Percentiles rank a stretch among this genome's conserved stretches.
Conservation (phyloP, 2,888 invertebrate genomes). For the Macrosoma leucophasiata region DNA sequence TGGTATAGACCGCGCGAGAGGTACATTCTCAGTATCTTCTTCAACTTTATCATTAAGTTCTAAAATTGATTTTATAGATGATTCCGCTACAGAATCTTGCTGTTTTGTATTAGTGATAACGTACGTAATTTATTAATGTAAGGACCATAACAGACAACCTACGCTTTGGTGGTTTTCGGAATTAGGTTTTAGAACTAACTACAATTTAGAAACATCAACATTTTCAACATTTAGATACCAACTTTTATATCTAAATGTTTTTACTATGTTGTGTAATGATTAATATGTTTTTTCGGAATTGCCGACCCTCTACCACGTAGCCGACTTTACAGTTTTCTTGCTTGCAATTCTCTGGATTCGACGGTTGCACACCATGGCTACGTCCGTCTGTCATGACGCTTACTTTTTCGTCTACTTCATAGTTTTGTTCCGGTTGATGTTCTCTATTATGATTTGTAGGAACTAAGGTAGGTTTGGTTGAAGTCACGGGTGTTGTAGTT, state of each 20-base stretch:
- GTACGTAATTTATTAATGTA: slow-evolving; percentile 15
- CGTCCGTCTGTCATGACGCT: slow-evolving; percentile 86
- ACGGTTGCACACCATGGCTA: slow-evolving; percentile 79
- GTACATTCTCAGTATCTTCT: slow-evolving; percentile 12
- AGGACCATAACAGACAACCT: slow-evolving; percentile 26
- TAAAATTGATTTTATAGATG: slow-evolving; percentile 2
- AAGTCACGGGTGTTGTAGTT: slow-evolving; percentile 44
- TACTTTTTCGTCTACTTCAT: slow-evolving; percentile 87
- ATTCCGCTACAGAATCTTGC: no score
- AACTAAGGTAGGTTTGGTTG: slow-evolving; percentile 33
- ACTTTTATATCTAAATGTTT: no score
- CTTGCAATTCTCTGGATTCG: slow-evolving; percentile 62
- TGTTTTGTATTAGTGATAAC: no score
- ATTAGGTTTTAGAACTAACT: neutral
- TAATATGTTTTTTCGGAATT: slow-evolving; percentile 88
- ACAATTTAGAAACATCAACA: no score
- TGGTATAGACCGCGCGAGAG: slow-evolving; percentile 12
- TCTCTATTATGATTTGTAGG: slow-evolving; percentile 31
- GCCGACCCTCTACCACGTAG: slow-evolving; percentile 89
- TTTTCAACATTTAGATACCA: no score
- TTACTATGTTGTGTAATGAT: no score
- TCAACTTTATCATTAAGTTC: slow-evolving; percentile 6
- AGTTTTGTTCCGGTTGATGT: slow-evolving; percentile 80
- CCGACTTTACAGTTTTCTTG: slow-evolving; percentile 84
- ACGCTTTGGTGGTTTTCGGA: slow-evolving; percentile 19